A percentile compares a stretch with the other conserved stretches of the same genome.
Conservation (phyloP, 2,797 vertebrate species). For the Strix occidentalis region DNA sequence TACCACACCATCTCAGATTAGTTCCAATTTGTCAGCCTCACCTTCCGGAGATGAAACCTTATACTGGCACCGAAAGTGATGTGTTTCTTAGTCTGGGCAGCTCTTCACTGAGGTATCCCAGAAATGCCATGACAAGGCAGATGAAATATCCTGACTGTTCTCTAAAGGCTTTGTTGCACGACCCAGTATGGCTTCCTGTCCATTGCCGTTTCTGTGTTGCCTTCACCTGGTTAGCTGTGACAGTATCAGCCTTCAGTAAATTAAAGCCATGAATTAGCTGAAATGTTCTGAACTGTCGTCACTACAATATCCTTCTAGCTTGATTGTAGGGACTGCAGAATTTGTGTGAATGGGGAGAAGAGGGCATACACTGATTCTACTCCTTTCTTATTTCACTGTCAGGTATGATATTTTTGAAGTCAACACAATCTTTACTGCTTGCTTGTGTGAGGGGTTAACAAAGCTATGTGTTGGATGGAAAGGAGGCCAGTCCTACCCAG, state of each 20-base stretch:
- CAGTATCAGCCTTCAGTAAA: background rate
- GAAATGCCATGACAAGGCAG: constrained; percentile 24
- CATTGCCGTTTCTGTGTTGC: background rate
- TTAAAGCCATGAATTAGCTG: constrained; percentile 32
- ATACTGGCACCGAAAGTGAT: background rate
- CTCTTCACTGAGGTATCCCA: background rate
- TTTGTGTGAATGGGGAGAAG: background rate
- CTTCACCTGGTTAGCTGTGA: background rate
- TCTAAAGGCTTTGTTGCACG: background rate
- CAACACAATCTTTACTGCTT: background rate
- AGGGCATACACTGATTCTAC: background rate
- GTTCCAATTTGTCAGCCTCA: constrained; percentile 71
- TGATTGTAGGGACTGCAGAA: background rate
- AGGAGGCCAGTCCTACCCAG: background rate
- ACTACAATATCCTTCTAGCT: background rate
- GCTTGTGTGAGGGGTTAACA: background rate
- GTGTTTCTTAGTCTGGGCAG: constrained; percentile 17
- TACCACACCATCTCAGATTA: constrained; percentile 61
- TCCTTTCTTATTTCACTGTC: background rate
- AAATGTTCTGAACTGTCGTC: background rate
- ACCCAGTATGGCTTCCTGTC: background rate
- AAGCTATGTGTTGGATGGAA: background rate
- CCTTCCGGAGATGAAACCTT: constrained; percentile 45
- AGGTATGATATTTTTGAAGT: background rate
- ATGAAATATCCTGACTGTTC: background rate